These are phyloP conservation scores for Archips crataeganus DNA, from an alignment of 2,888 invertebrate species.

Conservation along the genomic window DNA sequence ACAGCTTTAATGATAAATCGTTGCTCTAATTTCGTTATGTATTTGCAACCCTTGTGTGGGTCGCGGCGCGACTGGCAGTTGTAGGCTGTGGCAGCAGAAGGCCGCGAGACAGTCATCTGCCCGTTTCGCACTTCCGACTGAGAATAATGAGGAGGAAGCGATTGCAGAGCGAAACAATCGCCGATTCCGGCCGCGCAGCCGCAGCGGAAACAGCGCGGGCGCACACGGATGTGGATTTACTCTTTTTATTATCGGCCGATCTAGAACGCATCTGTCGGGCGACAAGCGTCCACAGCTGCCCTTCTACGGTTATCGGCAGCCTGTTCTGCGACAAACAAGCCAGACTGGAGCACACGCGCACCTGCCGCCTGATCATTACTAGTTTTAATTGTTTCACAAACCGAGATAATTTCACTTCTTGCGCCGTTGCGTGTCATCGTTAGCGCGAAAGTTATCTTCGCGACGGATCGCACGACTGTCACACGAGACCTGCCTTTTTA, in stretches of 20 bases:
- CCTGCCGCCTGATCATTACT: conserved; percentile 59
- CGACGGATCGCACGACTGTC: conserved; percentile 63
- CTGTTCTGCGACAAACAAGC: conserved; percentile 56
- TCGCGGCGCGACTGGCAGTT: neutral
- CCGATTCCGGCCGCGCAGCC: conserved; percentile 73
- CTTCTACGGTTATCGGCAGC: conserved; percentile 69
- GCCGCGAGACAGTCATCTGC: conserved; percentile 57
- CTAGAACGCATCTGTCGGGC: conserved; percentile 82
- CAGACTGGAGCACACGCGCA: conserved; percentile 66
- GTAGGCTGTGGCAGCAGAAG: conserved; percentile 30
- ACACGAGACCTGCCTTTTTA: conserved; percentile 68
- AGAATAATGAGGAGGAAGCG: conserved; percentile 78
- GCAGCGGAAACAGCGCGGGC: conserved; percentile 76
- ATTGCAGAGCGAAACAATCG: conserved; percentile 78
- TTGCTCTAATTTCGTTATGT: conserved; percentile 60
- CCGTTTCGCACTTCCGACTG: conserved; percentile 73
- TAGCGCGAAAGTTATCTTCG: conserved; percentile 71
- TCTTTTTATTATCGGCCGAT: conserved; percentile 80
- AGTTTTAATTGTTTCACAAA: conserved; percentile 48
- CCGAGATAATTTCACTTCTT: conserved; percentile 53
- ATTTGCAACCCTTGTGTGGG: conserved; percentile 53
- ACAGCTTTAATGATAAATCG: conserved; percentile 75
- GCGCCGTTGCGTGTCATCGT: conserved; percentile 62
- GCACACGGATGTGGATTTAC: conserved; percentile 78
- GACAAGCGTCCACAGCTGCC: conserved; percentile 78